phyloP scores from a whole-genome alignment of 2,113 vertebrate species.

The Urocolius indicus region DNA sequence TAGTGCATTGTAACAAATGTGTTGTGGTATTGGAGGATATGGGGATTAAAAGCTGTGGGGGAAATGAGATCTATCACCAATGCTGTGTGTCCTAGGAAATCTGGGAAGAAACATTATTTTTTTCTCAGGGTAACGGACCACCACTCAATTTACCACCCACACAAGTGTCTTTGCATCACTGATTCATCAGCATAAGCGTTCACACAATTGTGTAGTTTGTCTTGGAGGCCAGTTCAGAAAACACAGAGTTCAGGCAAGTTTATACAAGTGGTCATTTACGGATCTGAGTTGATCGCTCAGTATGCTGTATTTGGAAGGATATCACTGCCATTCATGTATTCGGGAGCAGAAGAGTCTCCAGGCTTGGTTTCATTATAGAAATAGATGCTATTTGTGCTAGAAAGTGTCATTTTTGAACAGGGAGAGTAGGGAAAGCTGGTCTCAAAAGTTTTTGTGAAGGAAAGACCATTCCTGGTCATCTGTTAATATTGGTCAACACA shows the following conservation, averaged over 20 bases:
- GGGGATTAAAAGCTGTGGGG: not conserved
- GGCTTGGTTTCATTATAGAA: not conserved
- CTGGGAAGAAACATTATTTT: not conserved
- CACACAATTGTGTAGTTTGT: not conserved
- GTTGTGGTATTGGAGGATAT: not conserved
- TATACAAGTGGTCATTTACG: not conserved
- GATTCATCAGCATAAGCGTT: not conserved
- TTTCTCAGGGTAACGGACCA: not conserved
- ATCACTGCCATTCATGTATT: not conserved
- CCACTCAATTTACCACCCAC: not conserved
- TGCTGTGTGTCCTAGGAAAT: not conserved
- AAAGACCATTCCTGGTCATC: not conserved
- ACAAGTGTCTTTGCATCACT: not conserved
- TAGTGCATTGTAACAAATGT: not conserved
- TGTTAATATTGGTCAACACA: not conserved
- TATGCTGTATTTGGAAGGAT: not conserved
- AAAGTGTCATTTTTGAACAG: not conserved
- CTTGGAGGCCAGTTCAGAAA: not conserved
- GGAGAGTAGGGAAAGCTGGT: not conserved
- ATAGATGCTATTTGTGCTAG: not conserved
- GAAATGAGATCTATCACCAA: accelerated
- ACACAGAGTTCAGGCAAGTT: not conserved
- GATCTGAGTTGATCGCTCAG: not conserved
- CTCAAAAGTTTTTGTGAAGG: not conserved
- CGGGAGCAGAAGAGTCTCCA: not conserved